These are phyloP conservation scores for Tenrec ecaudatus DNA, from an alignment of 2,113 vertebrate genomes.

Conservation along the genomic window DNA sequence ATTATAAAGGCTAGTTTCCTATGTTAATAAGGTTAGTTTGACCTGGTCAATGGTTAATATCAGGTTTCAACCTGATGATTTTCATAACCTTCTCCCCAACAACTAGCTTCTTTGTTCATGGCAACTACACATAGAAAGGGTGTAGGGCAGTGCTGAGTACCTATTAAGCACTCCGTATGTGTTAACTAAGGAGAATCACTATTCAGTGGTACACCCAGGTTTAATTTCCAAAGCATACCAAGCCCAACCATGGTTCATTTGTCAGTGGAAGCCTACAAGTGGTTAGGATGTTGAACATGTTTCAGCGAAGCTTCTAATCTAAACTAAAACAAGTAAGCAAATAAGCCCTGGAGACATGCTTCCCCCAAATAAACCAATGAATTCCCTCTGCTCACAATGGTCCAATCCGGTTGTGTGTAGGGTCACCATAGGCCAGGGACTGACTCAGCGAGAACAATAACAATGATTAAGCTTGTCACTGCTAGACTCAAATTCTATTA, in stretches of 20 bases:
- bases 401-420: background rate
- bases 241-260: background rate
- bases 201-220: background rate
- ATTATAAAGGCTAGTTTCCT: background rate
- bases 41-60: constrained; percentile 40
- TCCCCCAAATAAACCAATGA: background rate
- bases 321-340: background rate
- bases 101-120: constrained; percentile 23
- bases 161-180: background rate
- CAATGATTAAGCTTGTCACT: background rate
- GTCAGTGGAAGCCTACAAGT: background rate
- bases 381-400: background rate
- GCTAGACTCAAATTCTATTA: background rate
- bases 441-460: background rate
- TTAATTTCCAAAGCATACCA: background rate
- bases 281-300: background rate
- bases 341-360: background rate
- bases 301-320: background rate
- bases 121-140: background rate
- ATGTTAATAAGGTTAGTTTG: constrained; percentile 10
- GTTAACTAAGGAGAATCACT: background rate
- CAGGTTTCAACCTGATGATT: constrained; percentile 8
- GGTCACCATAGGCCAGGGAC: background rate
- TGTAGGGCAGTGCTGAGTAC: background rate
- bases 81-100: constrained; percentile 29